These are phyloP conservation scores for Ochotona princeps DNA, from an alignment of 2,113 vertebrate species.

Conservation along the genomic window DNA sequence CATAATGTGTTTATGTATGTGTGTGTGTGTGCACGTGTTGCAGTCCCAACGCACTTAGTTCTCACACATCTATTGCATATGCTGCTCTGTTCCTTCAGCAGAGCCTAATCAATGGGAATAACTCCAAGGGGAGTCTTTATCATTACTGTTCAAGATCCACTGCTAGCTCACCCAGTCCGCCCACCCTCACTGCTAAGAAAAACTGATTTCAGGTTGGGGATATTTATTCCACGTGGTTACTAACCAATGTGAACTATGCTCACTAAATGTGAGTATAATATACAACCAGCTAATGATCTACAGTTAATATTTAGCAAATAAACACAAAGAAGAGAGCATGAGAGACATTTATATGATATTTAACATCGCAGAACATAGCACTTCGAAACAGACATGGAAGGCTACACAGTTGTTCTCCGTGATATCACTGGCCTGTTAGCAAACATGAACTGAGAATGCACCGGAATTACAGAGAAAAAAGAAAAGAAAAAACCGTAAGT, in stretches of 20 bases:
- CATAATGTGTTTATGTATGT: too few species aligned
- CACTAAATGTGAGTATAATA: neutral
- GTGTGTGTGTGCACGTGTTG: neutral
- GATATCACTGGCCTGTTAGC: neutral
- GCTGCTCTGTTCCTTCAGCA: neutral
- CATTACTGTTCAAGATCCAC: neutral
- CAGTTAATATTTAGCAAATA: neutral
- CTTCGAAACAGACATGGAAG: neutral
- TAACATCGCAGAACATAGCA: neutral
- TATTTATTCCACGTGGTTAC: neutral
- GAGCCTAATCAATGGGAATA: neutral
- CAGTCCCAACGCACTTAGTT: neutral
- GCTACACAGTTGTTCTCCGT: neutral
- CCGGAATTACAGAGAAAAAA: neutral
- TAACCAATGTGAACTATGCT: neutral
- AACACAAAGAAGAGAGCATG: neutral
- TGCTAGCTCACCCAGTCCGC: neutral
- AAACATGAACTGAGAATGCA: neutral
- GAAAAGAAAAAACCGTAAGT: neutral
- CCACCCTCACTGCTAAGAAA: conserved; percentile 51
- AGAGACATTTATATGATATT: neutral
- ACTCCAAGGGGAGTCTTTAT: neutral
- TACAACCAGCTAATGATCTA: neutral
- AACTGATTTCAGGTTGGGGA: conserved; percentile 13
- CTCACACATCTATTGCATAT: neutral